phyloP scores from a whole-genome alignment of 2,888 invertebrate species.

The Athripsodes cinereus region DNA sequence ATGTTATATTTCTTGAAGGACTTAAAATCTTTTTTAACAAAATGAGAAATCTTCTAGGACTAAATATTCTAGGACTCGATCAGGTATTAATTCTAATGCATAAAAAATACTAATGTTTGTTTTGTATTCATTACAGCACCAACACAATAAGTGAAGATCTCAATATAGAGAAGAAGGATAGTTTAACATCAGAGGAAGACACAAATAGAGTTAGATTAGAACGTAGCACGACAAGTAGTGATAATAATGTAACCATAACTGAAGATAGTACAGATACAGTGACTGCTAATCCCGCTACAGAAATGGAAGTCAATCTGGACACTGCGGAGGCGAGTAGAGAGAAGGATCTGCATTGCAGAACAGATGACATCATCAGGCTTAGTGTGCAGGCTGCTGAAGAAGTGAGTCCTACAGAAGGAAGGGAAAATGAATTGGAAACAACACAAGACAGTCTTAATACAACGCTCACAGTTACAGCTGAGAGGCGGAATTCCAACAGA shows the following conservation, averaged over 20 bases:
- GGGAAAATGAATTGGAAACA: conserved; percentile 18
- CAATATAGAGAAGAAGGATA: not conserved
- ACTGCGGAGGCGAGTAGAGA: not conserved
- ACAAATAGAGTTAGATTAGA: not conserved
- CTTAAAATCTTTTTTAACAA: too few species aligned
- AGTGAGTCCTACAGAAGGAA: conserved; percentile 2
- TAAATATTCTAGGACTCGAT: too few species aligned
- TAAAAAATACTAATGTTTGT: too few species aligned
- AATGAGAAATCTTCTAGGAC: too few species aligned
- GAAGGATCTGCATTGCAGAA: conserved; percentile 7
- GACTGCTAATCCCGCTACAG: not conserved
- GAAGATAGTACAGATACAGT: not conserved
- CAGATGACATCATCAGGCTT: conserved; percentile 19
- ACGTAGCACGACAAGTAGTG: too few species aligned
- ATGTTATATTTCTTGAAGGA: too few species aligned
- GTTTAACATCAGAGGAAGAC: too few species aligned
- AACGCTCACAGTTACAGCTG: conserved; percentile 10
- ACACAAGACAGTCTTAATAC: conserved; percentile 18
- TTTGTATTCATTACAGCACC: not conserved
- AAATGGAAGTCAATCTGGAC: not conserved
- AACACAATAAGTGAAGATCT: not conserved
- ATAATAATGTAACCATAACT: not conserved
- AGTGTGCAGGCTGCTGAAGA: conserved; percentile 19
- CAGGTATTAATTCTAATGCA: too few species aligned
- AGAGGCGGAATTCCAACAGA: conserved; percentile 22